Base-by-base conservation (phyloP, 2,888 invertebrate species). In the Pristionchus exspectatus region DNA sequence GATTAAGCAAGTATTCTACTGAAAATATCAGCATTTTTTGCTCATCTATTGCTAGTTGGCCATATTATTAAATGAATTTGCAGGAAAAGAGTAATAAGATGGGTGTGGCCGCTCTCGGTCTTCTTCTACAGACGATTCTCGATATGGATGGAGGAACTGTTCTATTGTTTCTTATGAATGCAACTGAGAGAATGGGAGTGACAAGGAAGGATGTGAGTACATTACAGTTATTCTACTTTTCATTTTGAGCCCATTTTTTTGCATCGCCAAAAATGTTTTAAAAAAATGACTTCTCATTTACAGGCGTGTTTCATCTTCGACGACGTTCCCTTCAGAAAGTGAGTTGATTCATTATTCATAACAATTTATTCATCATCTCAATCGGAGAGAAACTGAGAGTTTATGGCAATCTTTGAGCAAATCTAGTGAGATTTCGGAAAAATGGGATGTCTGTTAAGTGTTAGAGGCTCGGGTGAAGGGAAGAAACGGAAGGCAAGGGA, bases 81-180 rank as follows among this genome's bases (percentile, higher is more conserved):
- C 86, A 95, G 94, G 92, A 93, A 89, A 87, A 91, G 27, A 91
- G 90, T 24, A 95, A 95, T 91, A 95, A 95, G 88, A 95, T 95
- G 95, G 92, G 92, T 21, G 88, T 95, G 54, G 91, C 91, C 12
- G 94, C 94, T 2, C 87, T 95, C 24, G 95, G 95, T 18, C 92
- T 95, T 16, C 90, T 95, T 1, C 92, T 95, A 7, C 94, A 94
- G 84, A 92, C 93, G 12, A 93, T 94, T 74, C 88, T 95, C 86
- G 92, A 94, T 83, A 91, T 95, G 91, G 90, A 91, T 0, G 90
- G 92, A 50, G 21, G 18, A 21, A 44, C 27, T 21, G 88, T 88
- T 12, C 30, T 74, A 21, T 44, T 90, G 2, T 85, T 91, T 54
- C 87, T 91, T 10, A 56, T 63, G 18, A 90, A 90, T 90, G 77